These are phyloP conservation scores for Rattus rattus DNA, from an alignment of 2,113 vertebrate genomes.

Conservation along the genomic window DNA sequence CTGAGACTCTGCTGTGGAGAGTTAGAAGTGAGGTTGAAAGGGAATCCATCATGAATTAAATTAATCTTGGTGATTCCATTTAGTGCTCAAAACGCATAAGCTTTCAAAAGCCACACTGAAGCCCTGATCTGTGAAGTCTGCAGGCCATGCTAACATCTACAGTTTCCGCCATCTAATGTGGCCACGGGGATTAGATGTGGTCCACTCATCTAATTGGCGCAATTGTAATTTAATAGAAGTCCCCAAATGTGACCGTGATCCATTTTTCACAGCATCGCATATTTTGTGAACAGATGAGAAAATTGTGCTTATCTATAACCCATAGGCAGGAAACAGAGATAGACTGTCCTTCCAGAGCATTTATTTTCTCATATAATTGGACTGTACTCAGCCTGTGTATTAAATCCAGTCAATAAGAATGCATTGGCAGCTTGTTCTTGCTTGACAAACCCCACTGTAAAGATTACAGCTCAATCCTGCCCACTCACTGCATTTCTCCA, in stretches of 20 bases:
- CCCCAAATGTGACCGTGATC: constrained; percentile 42
- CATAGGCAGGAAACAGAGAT: neutral
- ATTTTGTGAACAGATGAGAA: constrained; percentile 52
- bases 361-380: neutral
- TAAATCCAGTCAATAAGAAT: neutral
- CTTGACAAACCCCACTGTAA: neutral
- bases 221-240: neutral
- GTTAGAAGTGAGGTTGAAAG: neutral
- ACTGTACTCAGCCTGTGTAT: neutral
- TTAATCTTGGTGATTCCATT: neutral
- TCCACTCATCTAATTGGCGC: neutral
- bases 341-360: neutral
- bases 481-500: neutral
- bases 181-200: neutral
- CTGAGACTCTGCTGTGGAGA: neutral
- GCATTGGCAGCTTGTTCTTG: neutral
- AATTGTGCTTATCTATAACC: constrained; percentile 8
- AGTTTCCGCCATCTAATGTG: neutral
- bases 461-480: neutral
- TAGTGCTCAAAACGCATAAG: neutral
- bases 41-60: neutral
- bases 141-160: rapidly evolving
- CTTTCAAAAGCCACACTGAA: neutral
- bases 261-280: neutral
- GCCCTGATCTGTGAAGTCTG: neutral